Conservation (phyloP, 30 jellyfish, hydroid and myxozoan species). For the Sanderia malayensis region DNA sequence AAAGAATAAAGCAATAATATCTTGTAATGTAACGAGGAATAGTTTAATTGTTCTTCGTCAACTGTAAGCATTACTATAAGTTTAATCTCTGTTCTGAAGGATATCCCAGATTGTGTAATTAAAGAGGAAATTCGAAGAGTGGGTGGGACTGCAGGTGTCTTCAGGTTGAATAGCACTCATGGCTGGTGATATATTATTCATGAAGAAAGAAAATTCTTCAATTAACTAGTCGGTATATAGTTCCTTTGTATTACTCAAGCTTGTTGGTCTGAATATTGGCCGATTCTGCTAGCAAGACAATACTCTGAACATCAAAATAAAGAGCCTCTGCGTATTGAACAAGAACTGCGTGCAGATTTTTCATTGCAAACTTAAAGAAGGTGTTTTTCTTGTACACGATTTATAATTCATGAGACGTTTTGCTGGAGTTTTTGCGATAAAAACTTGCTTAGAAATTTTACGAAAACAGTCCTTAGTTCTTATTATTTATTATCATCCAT, state of each 20-base stretch:
- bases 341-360: background rate
- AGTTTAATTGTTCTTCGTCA: too few species aligned
- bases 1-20: too few species aligned
- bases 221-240: background rate
- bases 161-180: too few species aligned
- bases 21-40: too few species aligned
- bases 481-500: too few species aligned
- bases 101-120: background rate
- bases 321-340: background rate
- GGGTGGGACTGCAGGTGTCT: background rate
- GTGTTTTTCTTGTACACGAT: background rate
- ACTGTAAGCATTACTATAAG: too few species aligned
- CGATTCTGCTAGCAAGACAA: background rate
- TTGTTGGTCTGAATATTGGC: background rate
- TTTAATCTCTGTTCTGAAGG: background rate
- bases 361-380: background rate
- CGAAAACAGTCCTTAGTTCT: too few species aligned
- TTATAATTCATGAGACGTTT: background rate
- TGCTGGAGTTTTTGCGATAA: too few species aligned
- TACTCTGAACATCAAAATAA: too few species aligned
- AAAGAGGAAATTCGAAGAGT: background rate
- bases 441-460: too few species aligned
- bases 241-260: background rate
- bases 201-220: background rate
- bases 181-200: background rate